These are phyloP conservation scores for Noctuana brunneofusca DNA, from an alignment of 2,888 invertebrate genomes.

Conservation along the genomic window DNA sequence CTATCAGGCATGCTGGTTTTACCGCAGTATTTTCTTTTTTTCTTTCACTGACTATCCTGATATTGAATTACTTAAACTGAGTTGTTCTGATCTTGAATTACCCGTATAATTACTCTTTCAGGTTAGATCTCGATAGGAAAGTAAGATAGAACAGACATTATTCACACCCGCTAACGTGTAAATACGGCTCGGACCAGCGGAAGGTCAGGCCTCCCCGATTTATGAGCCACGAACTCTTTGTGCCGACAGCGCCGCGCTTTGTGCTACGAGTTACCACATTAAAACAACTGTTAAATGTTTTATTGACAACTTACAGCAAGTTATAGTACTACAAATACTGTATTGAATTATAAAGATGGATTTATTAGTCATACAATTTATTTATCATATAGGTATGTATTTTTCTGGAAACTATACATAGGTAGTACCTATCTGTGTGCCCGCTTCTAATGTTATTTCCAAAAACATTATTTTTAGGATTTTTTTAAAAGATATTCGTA, in stretches of 20 bases:
- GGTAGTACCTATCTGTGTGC: too few relatives aligned
- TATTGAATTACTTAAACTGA: neutral
- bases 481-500: too few relatives aligned
- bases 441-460: too few relatives aligned
- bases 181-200: constrained; percentile 41
- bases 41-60: too few relatives aligned
- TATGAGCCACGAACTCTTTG: constrained; percentile 76
- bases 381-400: too few relatives aligned
- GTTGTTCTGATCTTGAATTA: neutral
- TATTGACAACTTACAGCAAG: constrained; percentile 8
- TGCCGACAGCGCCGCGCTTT: constrained; percentile 50
- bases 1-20: too few relatives aligned
- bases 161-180: constrained; percentile 44
- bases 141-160: constrained; percentile 40
- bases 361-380: too few relatives aligned
- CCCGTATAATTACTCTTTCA: neutral
- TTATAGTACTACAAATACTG: constrained; percentile 9
- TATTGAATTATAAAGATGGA: neutral
- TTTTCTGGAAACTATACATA: too few relatives aligned
- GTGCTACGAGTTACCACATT: constrained; percentile 27
- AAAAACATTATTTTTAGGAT: too few relatives aligned
- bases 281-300: constrained; percentile 24
- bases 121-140: constrained; percentile 15
- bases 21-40: too few relatives aligned
- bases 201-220: constrained; percentile 67